Base-by-base conservation (phyloP, 2,797 vertebrate species). In the Urocyon cinereoargenteus region DNA sequence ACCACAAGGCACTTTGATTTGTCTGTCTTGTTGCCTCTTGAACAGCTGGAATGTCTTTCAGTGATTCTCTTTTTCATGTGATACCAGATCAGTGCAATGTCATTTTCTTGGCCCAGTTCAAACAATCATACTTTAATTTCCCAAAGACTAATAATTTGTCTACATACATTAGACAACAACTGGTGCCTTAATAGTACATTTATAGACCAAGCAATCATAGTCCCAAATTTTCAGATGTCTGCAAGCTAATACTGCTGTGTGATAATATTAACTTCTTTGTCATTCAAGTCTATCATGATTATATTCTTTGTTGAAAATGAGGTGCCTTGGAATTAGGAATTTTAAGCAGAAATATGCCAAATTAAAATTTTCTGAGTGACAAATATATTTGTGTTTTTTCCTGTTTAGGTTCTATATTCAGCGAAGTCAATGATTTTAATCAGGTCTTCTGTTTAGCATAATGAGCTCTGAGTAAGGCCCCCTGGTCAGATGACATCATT, bases 51-150 rank as follows among this genome's bases (percentile, higher is more conserved):
- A 55, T 57, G 22, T 78, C 49, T 97, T 92, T 96, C 19, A 79
- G 45, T 70, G 36, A 66, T 45, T 92, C 16, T 45, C 6, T 7
- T 82, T 92, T 68, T 86, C 73, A 62, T 64, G 2, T 61, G 64
- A 91, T 49, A 81, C 9, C 49, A 86, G 11, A 90, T 26, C 8
- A 91, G 19, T 49, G 13, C 18, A 59, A 51, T 73, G 59, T 91
- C 28, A 84, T 94, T 89, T 96, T 90, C 51, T 93, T 66, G 55
- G 84, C 1, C 34, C 16, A 4, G 62, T 97, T 97, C 81, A 94
- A 93, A 97, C 64, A 94, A 91, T 64, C 72, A 82, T 55, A 21
- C 49, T 94, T 92, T 93, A 85, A 94, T 95, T 96, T 97, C 28
- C 92, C 18, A 83, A 88, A 82, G 51, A 68, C 72, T 86, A 94